Evolutionary conservation across 2,113 vertebrate species (phyloP), one percentile per base, ranked within the genome.

Genomic region (Dipodomys stephensi): DNA sequence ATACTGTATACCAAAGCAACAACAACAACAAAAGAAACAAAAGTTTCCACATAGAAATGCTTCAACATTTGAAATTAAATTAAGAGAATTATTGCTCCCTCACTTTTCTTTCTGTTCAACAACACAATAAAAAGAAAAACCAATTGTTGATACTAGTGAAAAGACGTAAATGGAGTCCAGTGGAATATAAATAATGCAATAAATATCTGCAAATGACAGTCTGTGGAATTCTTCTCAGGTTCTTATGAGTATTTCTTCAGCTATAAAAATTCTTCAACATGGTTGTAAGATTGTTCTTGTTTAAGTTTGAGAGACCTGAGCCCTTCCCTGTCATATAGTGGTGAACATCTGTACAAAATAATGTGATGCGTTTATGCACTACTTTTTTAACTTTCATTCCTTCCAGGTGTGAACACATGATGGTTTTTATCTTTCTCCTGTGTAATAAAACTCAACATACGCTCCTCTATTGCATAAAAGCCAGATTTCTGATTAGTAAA

Each of bases 1-100:
- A 39, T 62, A 62, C 30, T 7, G 71, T 39, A 64, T 28, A 18
- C 23, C 13, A 49, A 12, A 39, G 5, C 39, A 53, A 13, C 8
- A 53, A 53, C 49, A 53, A 53, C 4, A 57, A 73, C 49, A 65
- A 91, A 71, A 20, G 6, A 20, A 78, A 65, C 1, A 35, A 49
- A 94, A 23, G 4, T 46, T 73, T 49, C 76, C 82, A 62, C 4
- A 62, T 0, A 7, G 1, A 90, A 87, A 62, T 53, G 4, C 6
- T 82, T 79, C 30, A 20, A 19, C 9, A 28, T 62, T 67, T 94
- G n/a, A 90, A 87, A 81, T 82, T 83, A 67, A 77, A 46, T 57
- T 10, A 64, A 46, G 22, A 78, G 27, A 81, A 44, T 64, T 25
- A 57, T 68, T 19, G 2, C 19, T 28, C 9, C 9, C 2, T 83